Base-by-base conservation (phyloP, 2,888 invertebrate genomes). In the Automeris io region DNA sequence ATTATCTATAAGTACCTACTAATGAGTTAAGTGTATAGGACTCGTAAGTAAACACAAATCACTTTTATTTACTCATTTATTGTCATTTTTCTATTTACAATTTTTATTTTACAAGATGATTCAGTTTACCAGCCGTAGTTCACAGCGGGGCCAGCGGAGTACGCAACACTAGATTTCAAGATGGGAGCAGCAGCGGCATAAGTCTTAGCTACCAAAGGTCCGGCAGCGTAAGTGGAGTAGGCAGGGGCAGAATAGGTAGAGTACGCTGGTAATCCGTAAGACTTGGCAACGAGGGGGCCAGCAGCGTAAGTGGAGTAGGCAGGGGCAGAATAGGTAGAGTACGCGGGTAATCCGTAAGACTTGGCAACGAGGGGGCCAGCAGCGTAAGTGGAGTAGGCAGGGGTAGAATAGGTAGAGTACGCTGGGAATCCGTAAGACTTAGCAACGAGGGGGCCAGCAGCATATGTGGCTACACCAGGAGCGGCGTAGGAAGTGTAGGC, bases 41-140 rank as follows among this genome's bases (percentile, higher is more conserved):
- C n/a, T n/a, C n/a, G n/a, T n/a, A n/a, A n/a, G n/a, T 3, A n/a
- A 47, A 46, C 29, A 37, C 31, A 41, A 31, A 35, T 38, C 40
- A 37, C 37, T 51, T 63, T 67, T 60, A 59, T 55, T 60, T 54
- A 53, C 44, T 63, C 64, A 51, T 70, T 65, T 66, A 52, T 51
- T 67, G 58, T 49, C 42, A 57, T 59, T 63, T 39, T 46, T 64
- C 51, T 75, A 74, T 72, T 65, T 66, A 72, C 65, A 74, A 57
- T 43, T 55, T 44, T 47, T 50, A 40, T 41, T 50, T 44, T 47
- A 49, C 39, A 50, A 41, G 46, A 46, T 43, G 62, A 67, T 70
- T 64, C 68, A 68, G 71, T 72, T 89, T 88, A 91, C 88, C 89
- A 91, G 53, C 83, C 90, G 67, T 91, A 91, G 61, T 89, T 88